Conservation (phyloP, 2,113 vertebrate species). For the Chamaetylas fuelleborni region DNA sequence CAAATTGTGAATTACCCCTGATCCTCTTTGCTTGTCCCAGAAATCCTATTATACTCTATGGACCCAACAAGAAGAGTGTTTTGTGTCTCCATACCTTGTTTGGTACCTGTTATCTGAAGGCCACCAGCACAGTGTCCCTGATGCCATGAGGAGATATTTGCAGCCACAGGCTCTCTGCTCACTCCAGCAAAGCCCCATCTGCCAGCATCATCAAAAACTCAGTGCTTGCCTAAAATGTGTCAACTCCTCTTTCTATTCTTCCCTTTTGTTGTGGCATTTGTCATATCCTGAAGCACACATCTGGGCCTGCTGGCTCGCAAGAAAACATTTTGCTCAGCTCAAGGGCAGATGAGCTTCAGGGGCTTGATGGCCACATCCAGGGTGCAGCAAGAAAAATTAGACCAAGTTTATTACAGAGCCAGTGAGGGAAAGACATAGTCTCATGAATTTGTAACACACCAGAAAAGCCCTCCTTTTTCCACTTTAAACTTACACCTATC, state of each 20-base stretch:
- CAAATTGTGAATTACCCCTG: neutral
- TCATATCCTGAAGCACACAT: neutral
- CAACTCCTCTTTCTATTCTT: neutral
- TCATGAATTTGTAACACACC: accelerated
- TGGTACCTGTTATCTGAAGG: neutral
- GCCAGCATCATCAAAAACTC: neutral
- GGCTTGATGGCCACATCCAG: neutral
- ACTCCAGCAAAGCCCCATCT: neutral
- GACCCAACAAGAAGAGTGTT: neutral
- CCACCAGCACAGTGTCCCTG: neutral
- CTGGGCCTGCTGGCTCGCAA: neutral
- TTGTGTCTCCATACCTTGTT: neutral
- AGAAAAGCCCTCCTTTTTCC: neutral
- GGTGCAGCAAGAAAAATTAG: neutral
- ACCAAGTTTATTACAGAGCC: neutral
- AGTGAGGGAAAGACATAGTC: neutral
- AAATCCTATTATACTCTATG: neutral
- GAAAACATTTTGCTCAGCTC: neutral
- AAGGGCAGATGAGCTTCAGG: neutral
- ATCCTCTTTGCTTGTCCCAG: neutral
- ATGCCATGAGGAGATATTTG: neutral
- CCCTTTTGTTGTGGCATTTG: neutral
- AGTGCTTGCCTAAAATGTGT: neutral
- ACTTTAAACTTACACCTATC: neutral
- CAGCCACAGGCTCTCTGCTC: neutral